A percentile compares a stretch with the other conserved stretches of the same genome.
These are phyloP conservation scores for Ceratitis capitata DNA, from an alignment of 1,140 invertebrate species.

Conservation along the genomic window DNA sequence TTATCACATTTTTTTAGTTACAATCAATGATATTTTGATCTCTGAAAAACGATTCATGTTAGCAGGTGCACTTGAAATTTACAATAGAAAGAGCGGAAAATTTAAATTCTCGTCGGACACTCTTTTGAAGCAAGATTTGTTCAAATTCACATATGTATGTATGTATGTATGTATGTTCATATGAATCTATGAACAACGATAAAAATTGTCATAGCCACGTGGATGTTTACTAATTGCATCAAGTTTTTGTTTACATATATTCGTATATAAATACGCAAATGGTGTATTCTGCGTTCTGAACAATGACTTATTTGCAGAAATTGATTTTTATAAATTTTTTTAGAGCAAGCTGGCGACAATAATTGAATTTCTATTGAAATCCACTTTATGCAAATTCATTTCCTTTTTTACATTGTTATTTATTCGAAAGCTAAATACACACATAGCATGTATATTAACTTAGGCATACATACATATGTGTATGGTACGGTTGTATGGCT, in stretches of 20 bases:
- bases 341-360: not conserved
- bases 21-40: not conserved
- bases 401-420: no score
- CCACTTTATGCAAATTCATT: not conserved
- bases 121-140: not conserved
- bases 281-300: not conserved
- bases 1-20: not conserved
- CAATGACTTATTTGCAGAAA: not conserved
- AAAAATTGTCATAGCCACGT: no score
- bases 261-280: constrained; percentile 43
- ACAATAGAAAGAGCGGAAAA: not conserved
- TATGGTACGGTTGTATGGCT: not conserved
- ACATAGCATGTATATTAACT: not conserved
- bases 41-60: not conserved
- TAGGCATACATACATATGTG: not conserved
- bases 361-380: constrained; percentile 1
- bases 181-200: not conserved
- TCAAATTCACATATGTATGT: not conserved
- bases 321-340: not conserved
- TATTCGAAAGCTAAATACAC: no score
- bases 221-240: not conserved
- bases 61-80: not conserved
- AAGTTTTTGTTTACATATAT: constrained; percentile 43
- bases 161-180: not conserved
- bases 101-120: not conserved